These are phyloP conservation scores for Dynastes hyllus DNA, from an alignment of 2,888 invertebrate genomes.

Conservation along the genomic window DNA sequence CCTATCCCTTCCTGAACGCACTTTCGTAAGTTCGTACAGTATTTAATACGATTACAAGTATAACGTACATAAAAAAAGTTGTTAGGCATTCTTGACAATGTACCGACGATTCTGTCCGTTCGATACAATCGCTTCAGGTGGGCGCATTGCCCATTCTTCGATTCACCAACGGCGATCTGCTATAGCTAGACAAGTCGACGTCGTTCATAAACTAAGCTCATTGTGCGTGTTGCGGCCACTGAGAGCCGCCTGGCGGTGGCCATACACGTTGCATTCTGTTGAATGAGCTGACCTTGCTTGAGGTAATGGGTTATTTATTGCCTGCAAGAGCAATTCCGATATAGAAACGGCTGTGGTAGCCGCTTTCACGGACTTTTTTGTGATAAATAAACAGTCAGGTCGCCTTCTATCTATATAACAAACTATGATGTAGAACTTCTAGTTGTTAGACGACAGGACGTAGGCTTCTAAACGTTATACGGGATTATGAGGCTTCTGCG, in stretches of 20 bases:
- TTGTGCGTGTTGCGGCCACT: not conserved
- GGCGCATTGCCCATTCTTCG: slow-evolving; percentile 5
- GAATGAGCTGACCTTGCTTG: slow-evolving; percentile 30
- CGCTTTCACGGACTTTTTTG: not conserved
- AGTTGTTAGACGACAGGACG: no score
- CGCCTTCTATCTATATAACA: not conserved
- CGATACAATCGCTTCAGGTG: slow-evolving; percentile 27
- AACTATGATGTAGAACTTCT: no score
- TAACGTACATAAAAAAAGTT: not conserved
- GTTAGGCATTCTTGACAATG: slow-evolving; percentile 1
- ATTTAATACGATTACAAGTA: no score
- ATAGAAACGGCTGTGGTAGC: slow-evolving; percentile 5
- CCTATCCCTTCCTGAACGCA: no score
- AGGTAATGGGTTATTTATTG: slow-evolving; percentile 34
- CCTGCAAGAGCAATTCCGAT: slow-evolving; percentile 31
- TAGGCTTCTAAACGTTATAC: no score
- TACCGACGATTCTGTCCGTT: slow-evolving; percentile 6
- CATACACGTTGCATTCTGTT: not conserved
- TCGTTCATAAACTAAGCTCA: slow-evolving; percentile 26
- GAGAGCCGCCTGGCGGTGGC: not conserved
- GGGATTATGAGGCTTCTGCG: no score
- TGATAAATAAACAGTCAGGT: slow-evolving; percentile 8
- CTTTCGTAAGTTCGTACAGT: no score
- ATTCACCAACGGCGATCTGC: slow-evolving; percentile 7
- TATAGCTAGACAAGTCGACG: slow-evolving; percentile 38